Base-by-base conservation (phyloP, 2,888 invertebrate genomes). In the Ectemnius cavifrons region DNA sequence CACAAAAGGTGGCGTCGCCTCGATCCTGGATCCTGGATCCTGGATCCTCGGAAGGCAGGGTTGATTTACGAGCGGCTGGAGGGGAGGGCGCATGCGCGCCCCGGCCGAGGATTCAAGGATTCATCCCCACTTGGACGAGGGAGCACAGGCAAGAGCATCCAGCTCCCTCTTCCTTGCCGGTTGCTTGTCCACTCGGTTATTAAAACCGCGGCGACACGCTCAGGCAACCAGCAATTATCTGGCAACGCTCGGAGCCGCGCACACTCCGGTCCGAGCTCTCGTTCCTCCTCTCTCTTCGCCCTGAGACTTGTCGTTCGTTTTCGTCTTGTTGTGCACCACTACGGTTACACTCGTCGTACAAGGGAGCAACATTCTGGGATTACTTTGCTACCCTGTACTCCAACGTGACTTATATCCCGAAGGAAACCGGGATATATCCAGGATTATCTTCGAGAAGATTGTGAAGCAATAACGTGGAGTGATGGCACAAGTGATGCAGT, bases 131-230 rank as follows among this genome's bases (percentile, higher is more conserved):
- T 76, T 78, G 73, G 49, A 61, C 67, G 59, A 71, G 67, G 73
- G 63, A 76, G 71, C 63, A 66, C 63, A 52, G 52, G 79, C 62
- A 64, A 65, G 72, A 78, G 81, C 74, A 76, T 79, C 77, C 80
- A 76, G 82, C 80, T 84, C 84, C 80, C 86, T 86, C 88, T 87
- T 86, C 88, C 86, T 86, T 84, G 66, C 71, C 75, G 82, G 83
- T 85, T 87, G 84, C 85, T 86, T 90, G 89, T 89, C 90, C 89
- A 89, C 88, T 85, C 86, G 80, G 87, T 89, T 89, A 90, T 90
- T 90, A 89, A 89, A 89, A 89, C 88, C 85, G 84, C 87, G 84
- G 88, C 89, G 89, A 90, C 90, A 89, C 87, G 86, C 86, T 84
- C 84, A 79, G 37, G 83, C 85, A 90, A 89, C 89, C 87, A 84